Percentiles rank a stretch among this genome's conserved stretches.
Evolutionary conservation across 2,113 vertebrate genomes (phyloP).

Genomic region (Odontophorus gujanensis): DNA sequence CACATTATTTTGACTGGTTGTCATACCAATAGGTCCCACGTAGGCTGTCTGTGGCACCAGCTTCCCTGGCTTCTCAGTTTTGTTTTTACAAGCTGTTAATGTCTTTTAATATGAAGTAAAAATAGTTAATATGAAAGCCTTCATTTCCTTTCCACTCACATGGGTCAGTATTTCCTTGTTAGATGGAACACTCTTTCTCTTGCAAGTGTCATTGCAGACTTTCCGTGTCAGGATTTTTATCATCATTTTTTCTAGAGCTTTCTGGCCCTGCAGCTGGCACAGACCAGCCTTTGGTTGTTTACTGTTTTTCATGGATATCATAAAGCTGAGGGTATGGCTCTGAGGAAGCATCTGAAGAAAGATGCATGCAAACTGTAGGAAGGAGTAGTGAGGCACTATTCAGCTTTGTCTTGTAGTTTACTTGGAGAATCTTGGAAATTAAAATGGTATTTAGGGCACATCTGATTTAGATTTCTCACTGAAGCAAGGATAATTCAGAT

Average conservation of each 20-base stretch:
- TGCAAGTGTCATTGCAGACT: background rate
- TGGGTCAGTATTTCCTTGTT: background rate
- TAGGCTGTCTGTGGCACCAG: no score
- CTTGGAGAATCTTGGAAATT: background rate
- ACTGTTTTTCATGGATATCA: background rate
- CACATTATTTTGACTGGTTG: background rate
- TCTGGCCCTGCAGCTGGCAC: background rate
- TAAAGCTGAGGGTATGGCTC: background rate
- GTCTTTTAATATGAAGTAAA: no score
- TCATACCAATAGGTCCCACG: background rate
- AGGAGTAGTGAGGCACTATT: background rate
- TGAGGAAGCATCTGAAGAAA: background rate
- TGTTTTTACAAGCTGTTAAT: background rate
- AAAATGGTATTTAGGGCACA: background rate
- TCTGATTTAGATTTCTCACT: background rate
- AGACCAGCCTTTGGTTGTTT: background rate
- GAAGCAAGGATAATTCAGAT: background rate
- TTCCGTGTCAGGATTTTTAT: background rate
- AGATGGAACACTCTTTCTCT: background rate
- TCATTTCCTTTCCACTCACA: background rate
- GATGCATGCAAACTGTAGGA: background rate
- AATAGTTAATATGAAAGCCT: background rate
- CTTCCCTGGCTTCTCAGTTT: background rate
- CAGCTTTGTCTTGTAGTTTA: background rate
- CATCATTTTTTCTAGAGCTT: background rate